These are phyloP conservation scores for Vesta saturnalis DNA, from an alignment of 2,888 invertebrate genomes.

Conservation along the genomic window DNA sequence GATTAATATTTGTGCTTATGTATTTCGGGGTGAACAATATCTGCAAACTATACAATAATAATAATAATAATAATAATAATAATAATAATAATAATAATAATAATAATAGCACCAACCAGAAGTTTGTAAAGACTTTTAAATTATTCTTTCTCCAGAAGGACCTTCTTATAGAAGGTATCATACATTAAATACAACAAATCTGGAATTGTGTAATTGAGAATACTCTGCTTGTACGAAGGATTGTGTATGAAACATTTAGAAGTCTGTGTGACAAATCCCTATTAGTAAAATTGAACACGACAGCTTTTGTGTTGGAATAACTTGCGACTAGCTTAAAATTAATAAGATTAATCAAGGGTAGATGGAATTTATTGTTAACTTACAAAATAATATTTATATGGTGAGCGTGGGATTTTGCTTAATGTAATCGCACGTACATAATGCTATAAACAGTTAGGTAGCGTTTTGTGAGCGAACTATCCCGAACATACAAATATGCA, in stretches of 20 bases:
- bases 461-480: slow-evolving; percentile 22
- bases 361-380: slow-evolving; percentile 3
- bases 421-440: slow-evolving; percentile 18
- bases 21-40: no score
- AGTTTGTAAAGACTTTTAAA: no score
- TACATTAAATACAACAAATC: no score
- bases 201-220: slow-evolving; percentile 7
- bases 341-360: slow-evolving; percentile 2
- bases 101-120: no score
- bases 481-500: slow-evolving; percentile 31
- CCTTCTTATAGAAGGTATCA: no score
- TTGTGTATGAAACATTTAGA: neutral
- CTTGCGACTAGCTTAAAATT: no score
- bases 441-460: slow-evolving; percentile 30
- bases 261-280: slow-evolving; percentile 3
- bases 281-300: neutral
- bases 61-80: no score
- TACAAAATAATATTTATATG: slow-evolving; percentile 6
- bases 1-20: no score
- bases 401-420: neutral
- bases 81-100: no score
- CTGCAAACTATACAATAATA: no score
- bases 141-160: no score
- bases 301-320: neutral
- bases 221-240: neutral